Evolutionary conservation across 2,888 invertebrate species (phyloP).

Genomic region (Myopa tessellatipennis): DNA sequence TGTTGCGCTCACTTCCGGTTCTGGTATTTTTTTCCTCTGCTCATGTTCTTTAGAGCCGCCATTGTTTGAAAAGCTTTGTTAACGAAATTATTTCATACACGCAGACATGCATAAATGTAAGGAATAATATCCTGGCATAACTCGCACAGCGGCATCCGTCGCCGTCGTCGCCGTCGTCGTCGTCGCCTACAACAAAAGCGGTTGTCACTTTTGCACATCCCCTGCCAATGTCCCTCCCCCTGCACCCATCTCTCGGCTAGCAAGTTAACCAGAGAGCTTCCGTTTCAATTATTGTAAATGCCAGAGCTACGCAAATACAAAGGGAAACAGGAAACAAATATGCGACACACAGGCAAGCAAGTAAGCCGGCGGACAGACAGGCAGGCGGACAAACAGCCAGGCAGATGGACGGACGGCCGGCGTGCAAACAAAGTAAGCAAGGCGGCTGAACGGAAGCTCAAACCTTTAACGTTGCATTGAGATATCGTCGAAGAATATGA

Average conservation of each 20-base stretch:
- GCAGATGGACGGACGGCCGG: conserved; percentile 8
- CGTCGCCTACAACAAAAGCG: conserved; percentile 41
- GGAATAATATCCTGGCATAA: conserved; percentile 4
- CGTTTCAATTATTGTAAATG: conserved; percentile 64
- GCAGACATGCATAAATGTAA: conserved; percentile 14
- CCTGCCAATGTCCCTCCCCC: neutral
- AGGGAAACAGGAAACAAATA: conserved; percentile 51
- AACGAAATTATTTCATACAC: conserved; percentile 61
- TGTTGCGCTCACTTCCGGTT: conserved; percentile 34
- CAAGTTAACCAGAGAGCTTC: conserved; percentile 59
- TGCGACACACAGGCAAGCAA: conserved; percentile 47
- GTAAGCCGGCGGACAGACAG: conserved; percentile 29
- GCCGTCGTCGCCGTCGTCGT: conserved; percentile 23
- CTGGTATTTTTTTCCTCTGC: neutral
- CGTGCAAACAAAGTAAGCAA: neutral
- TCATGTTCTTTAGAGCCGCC: conserved; percentile 38
- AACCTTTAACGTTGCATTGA: conserved; percentile 38
- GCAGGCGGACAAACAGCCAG: conserved; percentile 21
- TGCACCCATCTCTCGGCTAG: conserved; percentile 44
- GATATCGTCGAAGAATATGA: conserved; percentile 38
- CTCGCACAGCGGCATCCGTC: no score
- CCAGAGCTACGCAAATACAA: conserved; percentile 55
- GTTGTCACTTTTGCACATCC: conserved; percentile 27
- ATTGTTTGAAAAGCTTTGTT: conserved; percentile 55
- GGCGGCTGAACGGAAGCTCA: conserved; percentile 12